Conservation (phyloP, 2,888 invertebrate species). For the Willowsia nigromaculata region DNA sequence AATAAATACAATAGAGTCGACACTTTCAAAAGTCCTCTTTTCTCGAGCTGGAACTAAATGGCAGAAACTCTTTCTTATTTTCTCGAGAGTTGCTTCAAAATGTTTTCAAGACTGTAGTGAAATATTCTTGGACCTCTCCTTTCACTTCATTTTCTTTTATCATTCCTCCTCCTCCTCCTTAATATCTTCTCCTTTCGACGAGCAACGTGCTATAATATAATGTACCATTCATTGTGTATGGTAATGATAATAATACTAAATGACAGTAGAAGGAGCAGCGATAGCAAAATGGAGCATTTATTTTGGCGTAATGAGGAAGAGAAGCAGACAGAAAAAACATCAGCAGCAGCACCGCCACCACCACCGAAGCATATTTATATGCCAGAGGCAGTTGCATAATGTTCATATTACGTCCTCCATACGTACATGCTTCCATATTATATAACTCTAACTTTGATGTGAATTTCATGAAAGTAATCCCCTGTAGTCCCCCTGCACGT, state of each 20-base stretch:
- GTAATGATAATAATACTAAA: background rate
- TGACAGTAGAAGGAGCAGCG: background rate
- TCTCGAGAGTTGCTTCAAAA: background rate
- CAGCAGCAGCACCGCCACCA: background rate
- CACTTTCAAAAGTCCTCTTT: constrained; percentile 41
- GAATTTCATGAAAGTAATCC: background rate
- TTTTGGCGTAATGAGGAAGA: background rate
- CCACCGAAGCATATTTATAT: background rate
- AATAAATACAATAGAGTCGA: constrained; percentile 57
- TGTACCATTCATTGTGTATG: constrained; percentile 24
- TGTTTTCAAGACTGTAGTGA: background rate
- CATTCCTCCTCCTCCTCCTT: constrained; percentile 11
- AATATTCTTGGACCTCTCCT: background rate
- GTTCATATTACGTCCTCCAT: background rate
- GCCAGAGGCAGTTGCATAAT: background rate
- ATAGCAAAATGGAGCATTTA: constrained; percentile 11
- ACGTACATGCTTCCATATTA: too few relatives aligned
- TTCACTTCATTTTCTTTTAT: constrained; percentile 54
- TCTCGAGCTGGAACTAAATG: background rate
- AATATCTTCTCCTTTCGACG: constrained; percentile 27
- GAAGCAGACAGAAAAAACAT: background rate
- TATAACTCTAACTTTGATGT: too few relatives aligned
- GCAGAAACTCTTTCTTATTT: background rate
- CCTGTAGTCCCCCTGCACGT: too few relatives aligned
- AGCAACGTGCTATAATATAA: background rate